Base-by-base conservation (phyloP, 2,888 invertebrate genomes). In the Scaptomyza parva region DNA sequence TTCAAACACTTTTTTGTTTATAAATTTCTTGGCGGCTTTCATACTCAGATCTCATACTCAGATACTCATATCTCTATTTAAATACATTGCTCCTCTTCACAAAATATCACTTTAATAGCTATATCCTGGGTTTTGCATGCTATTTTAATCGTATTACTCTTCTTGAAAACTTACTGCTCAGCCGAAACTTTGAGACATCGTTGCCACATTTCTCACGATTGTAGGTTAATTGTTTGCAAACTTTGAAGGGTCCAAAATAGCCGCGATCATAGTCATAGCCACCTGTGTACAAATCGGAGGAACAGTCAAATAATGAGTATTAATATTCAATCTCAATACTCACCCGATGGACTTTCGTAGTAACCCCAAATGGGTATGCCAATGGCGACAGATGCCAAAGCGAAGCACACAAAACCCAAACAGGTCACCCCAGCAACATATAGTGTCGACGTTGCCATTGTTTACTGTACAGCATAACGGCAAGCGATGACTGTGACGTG, bases 301-400 rank as follows among this genome's bases (percentile, higher is more conserved):
- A 12, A 12, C 17, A 20, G 17, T 2, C 1, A 18, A 28, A 3
- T 5, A 33, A n/a, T 28, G 41, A 18, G 48, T 20, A 40, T 12
- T 78, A 67, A 44, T 68, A 28, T 28, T 24, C 22, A 24, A 55
- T 43, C n/a, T 9, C 12, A 51, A 41, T 18, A 92, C 93, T 92
- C 90, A 94, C 95, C 94, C 88, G 88, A 78, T 59, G 90, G 89
- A 87, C 89, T 91, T 89, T 94, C 94, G 92, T 95, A 97, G 91
- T 96, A 95, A 69, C 97, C 97, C 97, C 97, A 97, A 87, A 95
- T 94, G 47, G 97, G 97, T 87, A 96, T 93, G 73, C 96, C 96
- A 52, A 97, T 95, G 51, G 97, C 96, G 41, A 96, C 95, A 63
- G 96, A 95, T 86, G 96, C 96, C 80, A 97, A 93, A 69, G 95